Evolutionary conservation across 1,140 invertebrate genomes (phyloP), one percentile per base, ranked within the genome.

Genomic region (Antheraea mylitta): DNA sequence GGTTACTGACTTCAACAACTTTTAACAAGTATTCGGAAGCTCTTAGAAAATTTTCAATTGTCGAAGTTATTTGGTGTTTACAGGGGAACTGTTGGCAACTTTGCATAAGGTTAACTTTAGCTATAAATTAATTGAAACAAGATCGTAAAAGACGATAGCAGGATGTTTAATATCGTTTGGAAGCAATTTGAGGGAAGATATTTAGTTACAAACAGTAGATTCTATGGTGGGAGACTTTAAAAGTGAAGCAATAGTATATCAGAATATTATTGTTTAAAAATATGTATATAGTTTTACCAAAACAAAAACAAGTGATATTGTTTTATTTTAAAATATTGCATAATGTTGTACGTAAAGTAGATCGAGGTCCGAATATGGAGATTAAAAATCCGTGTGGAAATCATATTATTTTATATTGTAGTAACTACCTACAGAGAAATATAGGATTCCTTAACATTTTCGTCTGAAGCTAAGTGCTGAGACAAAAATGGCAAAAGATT

Each of bases 101-200:
- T 71, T 68, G 67, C 69, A 67, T 72, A 68, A 72, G 70, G 66
- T 72, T 66, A 72, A 72, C 66, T 72, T 72, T 19, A 38, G 63
- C 63, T 62, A 72, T 72, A 68, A 72, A 72, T 72, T 72, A 68
- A 72, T 72, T 72, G 63, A 64, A 72, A 66, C 58, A 36, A 68
- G 66, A 72, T 68, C 64, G 38, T 19, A 37, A 53, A 53, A n/a
- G 45, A 6, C 45, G 45, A 13, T n/a, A 53, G 11, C 45, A 11
- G 11, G 22, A 16, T n/a, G 30, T 61, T 61, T 61, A 22, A 36
- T 63, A n/a, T 37, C 37, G 30, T 30, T 37, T 37, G 7, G 3
- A n/a, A 30, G 13, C 30, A 37, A 19, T 19, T 19, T 61, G 59
- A 16, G 45, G 16, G 16, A 53, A 53, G 10, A 16, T 53, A 53